A percentile compares a stretch with the other conserved stretches of the same genome.
Conservation (phyloP, 2,797 vertebrate genomes). For the Gastrophryne carolinensis region DNA sequence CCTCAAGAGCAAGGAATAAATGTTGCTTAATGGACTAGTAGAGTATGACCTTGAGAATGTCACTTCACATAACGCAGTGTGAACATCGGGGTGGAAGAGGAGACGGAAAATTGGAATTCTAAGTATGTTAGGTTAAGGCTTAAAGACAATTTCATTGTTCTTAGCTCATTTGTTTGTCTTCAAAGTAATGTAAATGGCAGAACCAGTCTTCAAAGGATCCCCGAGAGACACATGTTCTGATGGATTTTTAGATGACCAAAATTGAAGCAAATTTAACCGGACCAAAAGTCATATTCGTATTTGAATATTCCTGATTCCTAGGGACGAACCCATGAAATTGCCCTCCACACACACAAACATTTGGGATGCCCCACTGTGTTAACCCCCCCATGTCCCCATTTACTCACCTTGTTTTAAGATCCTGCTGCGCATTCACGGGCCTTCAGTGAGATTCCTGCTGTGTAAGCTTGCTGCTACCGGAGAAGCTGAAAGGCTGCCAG, state of each 20-base stretch:
- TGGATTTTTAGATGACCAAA: neutral
- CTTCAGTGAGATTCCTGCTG: too few relatives aligned
- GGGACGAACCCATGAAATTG: too few relatives aligned
- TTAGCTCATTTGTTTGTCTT: neutral
- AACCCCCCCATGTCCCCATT: too few relatives aligned
- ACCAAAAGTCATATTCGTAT: too few relatives aligned
- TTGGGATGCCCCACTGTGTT: too few relatives aligned
- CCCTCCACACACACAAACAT: too few relatives aligned
- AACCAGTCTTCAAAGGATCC: neutral
- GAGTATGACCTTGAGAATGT: slow-evolving; percentile 30
- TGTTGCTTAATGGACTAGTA: slow-evolving; percentile 12
- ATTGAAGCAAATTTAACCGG: neutral
- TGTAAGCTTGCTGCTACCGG: too few relatives aligned
- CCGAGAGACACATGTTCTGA: neutral
- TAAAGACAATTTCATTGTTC: neutral
- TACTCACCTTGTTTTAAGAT: too few relatives aligned
- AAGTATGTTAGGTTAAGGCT: neutral
- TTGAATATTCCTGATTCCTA: too few relatives aligned
- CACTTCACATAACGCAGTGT: neutral
- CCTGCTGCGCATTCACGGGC: too few relatives aligned
- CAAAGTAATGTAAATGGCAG: neutral
- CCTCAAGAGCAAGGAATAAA: neutral
- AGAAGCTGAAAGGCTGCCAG: too few relatives aligned
- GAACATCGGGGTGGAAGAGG: neutral
- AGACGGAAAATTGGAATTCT: neutral